Percentiles rank a stretch among this genome's conserved stretches.
Conservation (phyloP, 2,797 vertebrate species). For the Sebastes oblongus region DNA sequence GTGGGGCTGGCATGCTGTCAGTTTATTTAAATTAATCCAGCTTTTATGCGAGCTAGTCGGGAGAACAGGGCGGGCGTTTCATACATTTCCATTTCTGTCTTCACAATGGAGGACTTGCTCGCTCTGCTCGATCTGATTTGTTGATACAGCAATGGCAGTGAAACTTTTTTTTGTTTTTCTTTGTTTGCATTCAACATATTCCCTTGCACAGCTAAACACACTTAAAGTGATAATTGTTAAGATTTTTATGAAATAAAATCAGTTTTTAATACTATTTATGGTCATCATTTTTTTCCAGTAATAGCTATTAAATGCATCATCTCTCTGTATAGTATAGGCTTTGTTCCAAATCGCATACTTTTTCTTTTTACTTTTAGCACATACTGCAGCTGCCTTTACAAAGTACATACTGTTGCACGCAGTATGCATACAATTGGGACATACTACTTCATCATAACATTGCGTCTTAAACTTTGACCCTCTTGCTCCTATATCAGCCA, state of each 20-base stretch:
- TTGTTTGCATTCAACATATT: conserved; percentile 14
- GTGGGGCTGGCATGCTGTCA: conserved; percentile 38
- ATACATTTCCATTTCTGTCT: conserved; percentile 40
- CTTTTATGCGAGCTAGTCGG: conserved; percentile 37
- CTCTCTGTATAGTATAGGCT: background rate
- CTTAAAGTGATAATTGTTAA: background rate
- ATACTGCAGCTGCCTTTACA: no score
- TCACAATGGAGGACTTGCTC: background rate
- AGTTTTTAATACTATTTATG: background rate
- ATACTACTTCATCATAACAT: no score
- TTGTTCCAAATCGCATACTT: no score
- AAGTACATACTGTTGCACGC: rapidly evolving
- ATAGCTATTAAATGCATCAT: background rate
- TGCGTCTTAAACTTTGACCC: no score
- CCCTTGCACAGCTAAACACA: background rate
- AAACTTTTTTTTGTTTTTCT: background rate
- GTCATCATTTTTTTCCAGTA: background rate
- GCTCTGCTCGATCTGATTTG: background rate
- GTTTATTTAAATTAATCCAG: conserved; percentile 54
- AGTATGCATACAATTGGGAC: no score
- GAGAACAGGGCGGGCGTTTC: conserved; percentile 9
- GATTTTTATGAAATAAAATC: background rate
- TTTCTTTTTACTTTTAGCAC: no score
- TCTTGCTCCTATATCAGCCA: no score
- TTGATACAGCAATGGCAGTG: background rate